These are phyloP conservation scores for Petrophora chlorosata DNA, from an alignment of 2,888 invertebrate genomes.

Conservation along the genomic window DNA sequence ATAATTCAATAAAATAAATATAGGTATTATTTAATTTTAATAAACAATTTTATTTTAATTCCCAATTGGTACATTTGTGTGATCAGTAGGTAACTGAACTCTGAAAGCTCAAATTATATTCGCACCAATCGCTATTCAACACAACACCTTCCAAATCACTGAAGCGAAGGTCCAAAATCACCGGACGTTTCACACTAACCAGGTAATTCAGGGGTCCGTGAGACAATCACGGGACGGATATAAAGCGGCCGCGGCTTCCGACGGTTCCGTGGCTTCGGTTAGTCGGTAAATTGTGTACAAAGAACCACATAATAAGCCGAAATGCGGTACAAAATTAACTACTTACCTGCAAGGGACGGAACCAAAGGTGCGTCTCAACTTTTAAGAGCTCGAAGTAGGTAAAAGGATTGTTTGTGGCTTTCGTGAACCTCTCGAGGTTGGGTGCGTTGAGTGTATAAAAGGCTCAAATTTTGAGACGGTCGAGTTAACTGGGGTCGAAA, in stretches of 20 bases:
- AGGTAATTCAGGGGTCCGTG: constrained; percentile 31
- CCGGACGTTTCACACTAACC: constrained; percentile 20
- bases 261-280: constrained; percentile 26
- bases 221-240: constrained; percentile 42
- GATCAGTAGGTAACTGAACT: too few species aligned
- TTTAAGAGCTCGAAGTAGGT: constrained; percentile 29
- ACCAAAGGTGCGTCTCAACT: constrained; percentile 33
- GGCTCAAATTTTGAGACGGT: neutral
- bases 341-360: constrained; percentile 21
- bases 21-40: too few species aligned
- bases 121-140: too few species aligned
- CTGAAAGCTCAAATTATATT: too few species aligned
- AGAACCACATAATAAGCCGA: constrained; percentile 25
- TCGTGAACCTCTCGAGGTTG: constrained; percentile 10
- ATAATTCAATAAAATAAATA: too few species aligned
- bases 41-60: too few species aligned
- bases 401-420: constrained; percentile 35
- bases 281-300: constrained; percentile 34
- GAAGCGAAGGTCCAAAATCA: neutral
- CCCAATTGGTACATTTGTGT: too few species aligned
- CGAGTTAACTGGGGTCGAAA: constrained; percentile 1
- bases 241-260: constrained; percentile 40
- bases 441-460: neutral
- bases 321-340: constrained; percentile 30
- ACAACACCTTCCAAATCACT: neutral